These are phyloP conservation scores for Chrysochloris asiatica DNA, from an alignment of 2,113 vertebrate genomes.

Conservation along the genomic window DNA sequence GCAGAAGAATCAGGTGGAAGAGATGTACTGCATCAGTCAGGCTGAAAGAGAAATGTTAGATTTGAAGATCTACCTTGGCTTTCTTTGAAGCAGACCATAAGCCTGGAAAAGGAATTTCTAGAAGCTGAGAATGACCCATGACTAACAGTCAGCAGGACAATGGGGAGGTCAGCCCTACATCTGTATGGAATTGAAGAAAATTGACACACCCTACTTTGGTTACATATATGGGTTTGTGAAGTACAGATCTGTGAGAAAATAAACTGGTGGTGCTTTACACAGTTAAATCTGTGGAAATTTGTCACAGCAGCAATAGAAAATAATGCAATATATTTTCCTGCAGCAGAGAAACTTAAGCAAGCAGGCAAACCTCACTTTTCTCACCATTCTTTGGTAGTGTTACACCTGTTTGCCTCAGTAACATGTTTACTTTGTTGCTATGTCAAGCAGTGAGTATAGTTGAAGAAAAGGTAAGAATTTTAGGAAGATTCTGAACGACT, in stretches of 20 bases:
- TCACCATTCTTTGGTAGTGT: conserved; percentile 76
- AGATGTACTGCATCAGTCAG: not conserved
- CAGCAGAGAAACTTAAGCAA: conserved; percentile 53
- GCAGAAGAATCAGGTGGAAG: not conserved
- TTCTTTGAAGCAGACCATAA: rapidly evolving
- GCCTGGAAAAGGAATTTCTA: not conserved
- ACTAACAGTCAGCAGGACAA: not conserved
- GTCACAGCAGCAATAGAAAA: not conserved
- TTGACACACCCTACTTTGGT: not conserved
- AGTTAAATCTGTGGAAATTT: not conserved
- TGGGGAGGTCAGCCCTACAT: rapidly evolving
- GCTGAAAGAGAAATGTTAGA: not conserved
- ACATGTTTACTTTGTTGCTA: conserved; percentile 64
- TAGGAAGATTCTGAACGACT: conserved; percentile 50
- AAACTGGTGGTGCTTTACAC: not conserved
- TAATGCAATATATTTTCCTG: conserved; percentile 58
- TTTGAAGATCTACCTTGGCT: not conserved
- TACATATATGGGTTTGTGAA: not conserved
- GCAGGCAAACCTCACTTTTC: conserved; percentile 55
- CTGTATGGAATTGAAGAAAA: not conserved
- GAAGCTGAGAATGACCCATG: not conserved
- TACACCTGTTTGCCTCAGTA: conserved; percentile 73
- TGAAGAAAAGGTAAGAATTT: conserved; percentile 41
- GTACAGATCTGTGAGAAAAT: not conserved
- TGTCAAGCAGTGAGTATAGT: conserved; percentile 4